Percentiles rank a stretch among this genome's conserved stretches.
Conservation (phyloP, 2,113 vertebrate genomes). For the Lutjanus erythropterus region DNA sequence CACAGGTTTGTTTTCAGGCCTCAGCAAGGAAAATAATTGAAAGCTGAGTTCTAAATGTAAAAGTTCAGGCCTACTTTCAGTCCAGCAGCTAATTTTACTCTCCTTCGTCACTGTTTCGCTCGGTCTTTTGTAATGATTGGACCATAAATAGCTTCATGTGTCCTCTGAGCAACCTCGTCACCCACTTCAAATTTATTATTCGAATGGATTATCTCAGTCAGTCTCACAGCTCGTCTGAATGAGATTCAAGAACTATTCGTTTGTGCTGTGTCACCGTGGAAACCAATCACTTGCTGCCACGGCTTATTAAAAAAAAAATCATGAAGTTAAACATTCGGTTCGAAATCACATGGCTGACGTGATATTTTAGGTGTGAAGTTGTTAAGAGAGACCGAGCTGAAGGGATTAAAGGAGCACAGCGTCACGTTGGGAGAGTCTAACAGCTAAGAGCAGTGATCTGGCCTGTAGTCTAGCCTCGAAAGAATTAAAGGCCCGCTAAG, state of each 20-base stretch:
- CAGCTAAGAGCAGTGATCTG: slow-evolving; percentile 45
- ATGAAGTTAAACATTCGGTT: neutral
- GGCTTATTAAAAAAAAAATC: neutral
- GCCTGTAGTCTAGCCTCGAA: slow-evolving; percentile 28
- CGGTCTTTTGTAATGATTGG: neutral
- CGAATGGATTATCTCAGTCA: neutral
- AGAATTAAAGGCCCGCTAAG: slow-evolving; percentile 57
- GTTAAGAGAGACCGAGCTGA: slow-evolving; percentile 16
- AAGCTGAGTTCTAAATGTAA: slow-evolving; percentile 24
- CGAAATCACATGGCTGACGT: neutral
- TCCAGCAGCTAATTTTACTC: neutral
- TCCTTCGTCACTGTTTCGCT: neutral
- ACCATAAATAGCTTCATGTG: neutral
- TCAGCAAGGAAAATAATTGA: slow-evolving; percentile 20
- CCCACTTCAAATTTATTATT: neutral
- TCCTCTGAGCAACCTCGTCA: neutral
- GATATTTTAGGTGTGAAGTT: slow-evolving; percentile 27
- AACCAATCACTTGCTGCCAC: neutral
- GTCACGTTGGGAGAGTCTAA: slow-evolving; percentile 49
- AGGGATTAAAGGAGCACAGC: slow-evolving; percentile 61
- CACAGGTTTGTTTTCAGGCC: neutral
- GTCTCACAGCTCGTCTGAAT: neutral
- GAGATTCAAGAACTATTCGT: neutral
- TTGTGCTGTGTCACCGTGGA: neutral
- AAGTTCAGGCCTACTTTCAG: neutral